These are phyloP conservation scores for Allolobophora icterica DNA, from an alignment of 2,888 invertebrate genomes.

Conservation along the genomic window DNA sequence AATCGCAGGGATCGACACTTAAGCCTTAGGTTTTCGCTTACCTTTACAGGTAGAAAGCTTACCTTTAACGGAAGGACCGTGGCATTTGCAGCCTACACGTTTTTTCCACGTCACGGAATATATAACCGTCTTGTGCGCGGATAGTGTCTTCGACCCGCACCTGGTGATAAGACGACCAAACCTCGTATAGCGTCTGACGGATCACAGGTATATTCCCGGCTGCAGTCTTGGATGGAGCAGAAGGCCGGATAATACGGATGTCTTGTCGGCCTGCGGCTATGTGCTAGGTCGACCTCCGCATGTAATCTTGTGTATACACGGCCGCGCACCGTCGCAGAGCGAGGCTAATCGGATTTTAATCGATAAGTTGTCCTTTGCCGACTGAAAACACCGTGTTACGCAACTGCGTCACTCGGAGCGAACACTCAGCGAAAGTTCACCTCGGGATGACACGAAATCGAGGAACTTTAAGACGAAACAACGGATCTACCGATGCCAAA, in stretches of 20 bases:
- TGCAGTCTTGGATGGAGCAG: background rate
- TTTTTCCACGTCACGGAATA: background rate
- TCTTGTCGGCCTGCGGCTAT: background rate
- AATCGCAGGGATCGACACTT: background rate
- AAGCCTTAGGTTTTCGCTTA: background rate
- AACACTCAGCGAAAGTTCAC: background rate
- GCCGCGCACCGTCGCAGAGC: background rate
- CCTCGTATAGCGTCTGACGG: background rate
- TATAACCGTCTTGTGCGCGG: background rate
- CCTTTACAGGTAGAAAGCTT: background rate
- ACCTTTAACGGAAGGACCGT: background rate
- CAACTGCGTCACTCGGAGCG: background rate
- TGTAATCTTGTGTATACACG: background rate
- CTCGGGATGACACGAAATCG: background rate
- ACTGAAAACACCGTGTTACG: background rate
- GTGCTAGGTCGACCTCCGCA: background rate
- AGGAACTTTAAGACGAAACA: background rate
- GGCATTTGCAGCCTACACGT: background rate
- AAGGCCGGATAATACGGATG: background rate
- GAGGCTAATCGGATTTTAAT: background rate
- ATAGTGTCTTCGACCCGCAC: background rate
- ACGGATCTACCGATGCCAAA: background rate
- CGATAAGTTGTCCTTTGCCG: background rate
- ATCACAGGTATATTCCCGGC: background rate
- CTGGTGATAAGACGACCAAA: background rate